phyloP scores from a whole-genome alignment of 2,888 invertebrate species.

The Phorcus lineatus region DNA sequence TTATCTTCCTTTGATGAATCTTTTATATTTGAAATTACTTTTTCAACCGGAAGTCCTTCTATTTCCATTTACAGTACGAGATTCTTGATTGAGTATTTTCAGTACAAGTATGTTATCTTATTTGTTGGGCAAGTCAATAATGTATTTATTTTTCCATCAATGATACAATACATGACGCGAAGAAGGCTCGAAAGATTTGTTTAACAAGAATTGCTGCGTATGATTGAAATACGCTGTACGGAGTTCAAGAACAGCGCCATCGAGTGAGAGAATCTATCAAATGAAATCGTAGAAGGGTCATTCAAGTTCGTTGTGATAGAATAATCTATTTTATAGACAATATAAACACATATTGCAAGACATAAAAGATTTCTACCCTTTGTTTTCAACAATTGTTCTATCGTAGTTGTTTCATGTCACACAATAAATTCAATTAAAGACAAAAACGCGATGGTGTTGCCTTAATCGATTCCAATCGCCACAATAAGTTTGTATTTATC shows the following conservation, averaged over 20 bases:
- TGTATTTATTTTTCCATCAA: background rate
- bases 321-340: background rate
- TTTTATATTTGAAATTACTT: conserved; percentile 10
- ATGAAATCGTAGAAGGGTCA: background rate
- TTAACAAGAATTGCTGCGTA: background rate
- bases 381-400: background rate
- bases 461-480: conserved; percentile 1
- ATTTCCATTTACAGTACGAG: background rate
- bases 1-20: conserved; percentile 9
- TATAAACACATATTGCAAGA: background rate
- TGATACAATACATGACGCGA: background rate
- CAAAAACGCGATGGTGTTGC: background rate
- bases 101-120: background rate
- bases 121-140: background rate
- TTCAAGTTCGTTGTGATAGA: background rate
- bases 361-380: background rate
- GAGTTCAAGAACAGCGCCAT: background rate
- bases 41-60: background rate
- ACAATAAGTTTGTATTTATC: background rate
- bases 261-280: background rate
- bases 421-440: conserved; percentile 4
- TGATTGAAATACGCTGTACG: background rate
- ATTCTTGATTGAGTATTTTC: background rate
- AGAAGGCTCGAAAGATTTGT: background rate
- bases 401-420: background rate